Evolutionary conservation across 1,140 invertebrate genomes (phyloP).

Genomic region (Dysdera silvatica): DNA sequence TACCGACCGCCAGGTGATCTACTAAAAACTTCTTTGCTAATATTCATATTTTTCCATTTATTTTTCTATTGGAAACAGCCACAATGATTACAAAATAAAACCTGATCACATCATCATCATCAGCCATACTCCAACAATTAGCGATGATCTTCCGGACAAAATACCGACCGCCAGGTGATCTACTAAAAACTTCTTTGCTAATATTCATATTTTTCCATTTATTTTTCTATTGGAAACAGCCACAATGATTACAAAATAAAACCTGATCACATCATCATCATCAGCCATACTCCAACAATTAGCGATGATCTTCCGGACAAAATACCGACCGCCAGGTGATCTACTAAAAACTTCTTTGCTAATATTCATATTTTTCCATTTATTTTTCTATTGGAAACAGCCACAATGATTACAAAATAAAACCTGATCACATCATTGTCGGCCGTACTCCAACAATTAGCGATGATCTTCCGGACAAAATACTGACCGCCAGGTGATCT

Average conservation of each 20-base stretch:
- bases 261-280: conserved; percentile 44
- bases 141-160: conserved; percentile 50
- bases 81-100: conserved; percentile 45
- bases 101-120: conserved; percentile 44
- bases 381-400: conserved; percentile 32
- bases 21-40: no score
- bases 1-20: conserved; percentile 45
- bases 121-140: conserved; percentile 50
- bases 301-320: conserved; percentile 51
- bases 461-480: conserved; percentile 49
- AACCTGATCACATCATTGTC: conserved; percentile 45
- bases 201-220: no score
- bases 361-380: neutral
- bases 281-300: conserved; percentile 47
- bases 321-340: conserved; percentile 44
- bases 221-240: no score
- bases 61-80: no score
- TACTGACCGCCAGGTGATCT: conserved; percentile 45
- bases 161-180: conserved; percentile 45
- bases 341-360: neutral
- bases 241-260: conserved; percentile 46
- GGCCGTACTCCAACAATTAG: conserved; percentile 50
- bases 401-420: conserved; percentile 46
- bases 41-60: no score
- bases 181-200: no score